Percentiles rank a stretch among this genome's conserved stretches.
Conservation (phyloP, 1,140 invertebrate species). For the Orchestia grillus region DNA sequence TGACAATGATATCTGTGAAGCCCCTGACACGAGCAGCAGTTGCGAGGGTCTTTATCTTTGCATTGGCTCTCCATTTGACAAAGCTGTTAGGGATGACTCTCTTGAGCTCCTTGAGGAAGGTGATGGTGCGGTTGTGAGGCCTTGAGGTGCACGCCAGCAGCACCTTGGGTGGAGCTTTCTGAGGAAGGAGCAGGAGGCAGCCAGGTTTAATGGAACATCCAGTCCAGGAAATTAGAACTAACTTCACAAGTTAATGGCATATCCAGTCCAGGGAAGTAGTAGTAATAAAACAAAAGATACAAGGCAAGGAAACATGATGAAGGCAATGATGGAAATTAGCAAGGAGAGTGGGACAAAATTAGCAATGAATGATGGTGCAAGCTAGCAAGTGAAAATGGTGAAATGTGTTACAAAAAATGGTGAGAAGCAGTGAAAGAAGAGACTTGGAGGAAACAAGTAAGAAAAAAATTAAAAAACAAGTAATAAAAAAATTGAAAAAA, state of each 20-base stretch:
- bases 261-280: neutral
- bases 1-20: conserved; percentile 91
- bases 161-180: conserved; percentile 12
- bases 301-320: neutral
- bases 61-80: conserved; percentile 41
- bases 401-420: neutral
- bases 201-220: neutral
- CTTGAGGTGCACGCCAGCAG: conserved; percentile 12
- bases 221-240: neutral
- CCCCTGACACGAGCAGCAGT: conserved; percentile 69
- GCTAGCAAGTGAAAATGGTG: neutral
- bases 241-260: neutral
- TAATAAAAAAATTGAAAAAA: too few species aligned
- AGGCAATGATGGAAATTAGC: neutral
- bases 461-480: too few species aligned
- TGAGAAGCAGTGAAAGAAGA: neutral
- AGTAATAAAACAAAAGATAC: neutral
- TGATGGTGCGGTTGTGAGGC: conserved; percentile 13
- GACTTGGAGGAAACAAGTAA: too few species aligned
- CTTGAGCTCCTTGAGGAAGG: conserved; percentile 15
- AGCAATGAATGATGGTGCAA: neutral
- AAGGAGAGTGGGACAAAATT: neutral
- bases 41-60: neutral
- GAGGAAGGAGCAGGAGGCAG: neutral
- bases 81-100: conserved; percentile 43